Evolutionary conservation across 2,113 vertebrate species (phyloP).

Genomic region (Urocolius indicus): DNA sequence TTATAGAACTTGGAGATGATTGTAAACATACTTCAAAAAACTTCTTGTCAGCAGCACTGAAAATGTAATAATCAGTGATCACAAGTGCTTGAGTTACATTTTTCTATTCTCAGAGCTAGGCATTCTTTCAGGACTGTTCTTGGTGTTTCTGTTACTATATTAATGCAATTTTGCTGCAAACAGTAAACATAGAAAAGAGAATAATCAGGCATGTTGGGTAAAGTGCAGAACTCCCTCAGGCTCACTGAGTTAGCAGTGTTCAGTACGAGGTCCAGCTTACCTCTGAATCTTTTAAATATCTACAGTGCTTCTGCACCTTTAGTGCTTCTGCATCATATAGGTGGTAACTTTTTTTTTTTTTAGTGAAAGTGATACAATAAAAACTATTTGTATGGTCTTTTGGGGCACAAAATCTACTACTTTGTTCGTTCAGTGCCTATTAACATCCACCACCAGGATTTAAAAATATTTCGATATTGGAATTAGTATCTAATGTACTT

Average conservation of each 20-base stretch:
- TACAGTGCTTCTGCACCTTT: no score
- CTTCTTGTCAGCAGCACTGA: conserved; percentile 26
- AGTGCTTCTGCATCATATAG: background rate
- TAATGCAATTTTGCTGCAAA: conserved; percentile 10
- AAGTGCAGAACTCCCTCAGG: background rate
- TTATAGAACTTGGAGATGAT: conserved; percentile 49
- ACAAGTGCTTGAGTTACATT: conserved; percentile 22
- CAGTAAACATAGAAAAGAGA: background rate
- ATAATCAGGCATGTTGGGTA: background rate
- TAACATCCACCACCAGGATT: background rate
- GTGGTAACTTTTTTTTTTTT: accelerated
- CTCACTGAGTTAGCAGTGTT: background rate
- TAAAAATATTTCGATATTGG: background rate
- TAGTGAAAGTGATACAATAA: background rate
- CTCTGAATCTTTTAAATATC: background rate
- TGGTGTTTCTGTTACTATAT: background rate
- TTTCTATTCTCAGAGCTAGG: background rate
- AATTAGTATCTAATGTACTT: background rate
- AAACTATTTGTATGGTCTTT: background rate
- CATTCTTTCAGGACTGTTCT: background rate
- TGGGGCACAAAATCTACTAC: background rate
- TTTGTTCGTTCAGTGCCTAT: background rate
- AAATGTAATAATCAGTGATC: conserved; percentile 55
- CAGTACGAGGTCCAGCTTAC: background rate
- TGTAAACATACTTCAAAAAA: conserved; percentile 58